Base-by-base conservation (phyloP, 2,113 vertebrate genomes). In the Scytalopus superciliaris region DNA sequence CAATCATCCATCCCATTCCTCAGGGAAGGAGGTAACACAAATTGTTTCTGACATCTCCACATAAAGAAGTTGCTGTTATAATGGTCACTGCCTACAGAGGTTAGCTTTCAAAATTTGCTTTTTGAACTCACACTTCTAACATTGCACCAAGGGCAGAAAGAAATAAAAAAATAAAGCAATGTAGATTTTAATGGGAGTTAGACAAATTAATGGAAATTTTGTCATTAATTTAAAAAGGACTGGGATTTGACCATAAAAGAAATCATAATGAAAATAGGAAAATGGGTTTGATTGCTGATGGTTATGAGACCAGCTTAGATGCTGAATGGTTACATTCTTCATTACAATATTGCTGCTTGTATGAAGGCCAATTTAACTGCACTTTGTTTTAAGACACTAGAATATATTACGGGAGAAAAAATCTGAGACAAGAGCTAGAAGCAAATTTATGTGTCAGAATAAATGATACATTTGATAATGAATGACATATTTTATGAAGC, bases 41-140 rank as follows among this genome's bases (percentile, higher is more conserved):
- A 92, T 81, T 27, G 31, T 87, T 94, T 92, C 70, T 82, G 94
- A 81, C 82, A 95, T 59, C 55, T 86, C 40, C 35, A 68, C 19
- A 55, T 37, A 70, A 83, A 40, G 56, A 69, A 87, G 39, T 10
- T 94, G 55, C 75, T 88, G 3, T 23, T 83, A 27, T 37, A 87
- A 85, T 37, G 45, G 55, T 67, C 75, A 88, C 23, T 70, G 85
- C 39, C 77, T 62, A 88, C 25, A 66, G 30, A 79, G 19, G 45
- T 74, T 60, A 67, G 19, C 59, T 93, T 83, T 80, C 68, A 77
- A 63, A 84, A 87, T 62, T 6, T 77, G 25, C 19, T 88, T 76
- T 83, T 60, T 77, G 44, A 89, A 85, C 33, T 82, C 80, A 70
- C 33, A 44, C 11, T 78, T 23, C 27, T 28, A 87, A 81, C 39